Base-by-base conservation (phyloP, 1,140 invertebrate species). In the Coelopa frigida region DNA sequence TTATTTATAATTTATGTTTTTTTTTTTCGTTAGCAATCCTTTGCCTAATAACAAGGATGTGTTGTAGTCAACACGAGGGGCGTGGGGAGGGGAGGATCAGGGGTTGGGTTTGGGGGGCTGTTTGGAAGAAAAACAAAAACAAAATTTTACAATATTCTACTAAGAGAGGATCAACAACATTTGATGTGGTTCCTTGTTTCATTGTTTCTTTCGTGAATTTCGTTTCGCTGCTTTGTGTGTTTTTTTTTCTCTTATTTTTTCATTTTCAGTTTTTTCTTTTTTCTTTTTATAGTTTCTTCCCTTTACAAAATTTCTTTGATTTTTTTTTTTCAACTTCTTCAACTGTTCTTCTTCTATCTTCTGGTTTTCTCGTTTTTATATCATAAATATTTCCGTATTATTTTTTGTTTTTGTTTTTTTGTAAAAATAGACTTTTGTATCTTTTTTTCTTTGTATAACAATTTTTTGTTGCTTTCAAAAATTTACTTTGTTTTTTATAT, bases 61-160 rank as follows among this genome's bases (percentile, higher is more conserved):
- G 20, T 42, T 26, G 24, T 42, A 32, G 21, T 43, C 41, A 43
- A 43, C 31, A 43, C 33, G 33, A 31, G 31, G 41, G 41, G 41
- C 18, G n/a, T n/a, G n/a, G n/a, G n/a, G n/a, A n/a, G n/a, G n/a
- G n/a, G n/a, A n/a, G n/a, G n/a, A n/a, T n/a, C n/a, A n/a, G n/a
- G n/a, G n/a, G n/a, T n/a, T n/a, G n/a, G n/a, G n/a, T n/a, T n/a
- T n/a, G n/a, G n/a, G n/a, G n/a, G n/a, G n/a, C n/a, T n/a, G n/a
- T n/a, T n/a, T n/a, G n/a, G n/a, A n/a, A n/a, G n/a, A n/a, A n/a
- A n/a, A n/a, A n/a, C n/a, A n/a, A n/a, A n/a, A n/a, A n/a, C n/a
- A n/a, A n/a, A n/a, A n/a, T n/a, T n/a, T n/a, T n/a, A n/a, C n/a
- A n/a, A n/a, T n/a, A n/a, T n/a, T n/a, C n/a, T n/a, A n/a, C n/a